phyloP scores from a whole-genome alignment of 2,113 vertebrate species.

The Amblyornis subalaris region DNA sequence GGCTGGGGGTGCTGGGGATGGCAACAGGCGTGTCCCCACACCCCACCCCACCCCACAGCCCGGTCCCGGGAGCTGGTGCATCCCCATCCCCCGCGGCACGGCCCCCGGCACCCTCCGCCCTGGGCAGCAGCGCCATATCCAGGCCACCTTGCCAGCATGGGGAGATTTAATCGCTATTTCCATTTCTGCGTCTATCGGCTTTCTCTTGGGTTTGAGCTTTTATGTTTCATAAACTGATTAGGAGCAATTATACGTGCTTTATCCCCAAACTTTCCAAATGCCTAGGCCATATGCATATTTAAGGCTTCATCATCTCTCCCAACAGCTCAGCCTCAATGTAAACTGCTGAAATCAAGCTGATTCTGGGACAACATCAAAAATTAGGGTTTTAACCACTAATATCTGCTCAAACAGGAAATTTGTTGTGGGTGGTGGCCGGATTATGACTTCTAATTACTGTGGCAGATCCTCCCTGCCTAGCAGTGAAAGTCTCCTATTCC shows the following conservation, averaged over 20 bases:
- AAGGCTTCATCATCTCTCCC: slow-evolving; percentile 69
- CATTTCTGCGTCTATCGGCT: slow-evolving; percentile 52
- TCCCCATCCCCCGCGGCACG: accelerated
- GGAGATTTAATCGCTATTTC: slow-evolving; percentile 63
- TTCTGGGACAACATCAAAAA: slow-evolving; percentile 72
- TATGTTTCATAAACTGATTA: slow-evolving; percentile 68
- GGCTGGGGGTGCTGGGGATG: not conserved
- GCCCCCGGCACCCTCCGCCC: accelerated
- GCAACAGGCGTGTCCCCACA: not conserved
- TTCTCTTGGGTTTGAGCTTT: slow-evolving; percentile 52
- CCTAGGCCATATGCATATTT: slow-evolving; percentile 73
- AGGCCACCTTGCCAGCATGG: not conserved
- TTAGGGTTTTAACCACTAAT: slow-evolving; percentile 74
- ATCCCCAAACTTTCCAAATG: slow-evolving; percentile 70
- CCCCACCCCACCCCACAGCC: not conserved
- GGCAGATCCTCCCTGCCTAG: slow-evolving; percentile 63
- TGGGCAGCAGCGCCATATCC: not conserved
- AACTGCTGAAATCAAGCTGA: slow-evolving; percentile 77
- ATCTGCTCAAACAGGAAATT: slow-evolving; percentile 72
- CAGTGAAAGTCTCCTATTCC: slow-evolving; percentile 65
- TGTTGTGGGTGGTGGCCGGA: slow-evolving; percentile 52
- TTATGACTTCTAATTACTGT: slow-evolving; percentile 74
- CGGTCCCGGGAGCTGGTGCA: accelerated
- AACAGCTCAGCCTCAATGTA: slow-evolving; percentile 49
- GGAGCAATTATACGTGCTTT: slow-evolving; percentile 48